Evolutionary conservation across 2,113 vertebrate species (phyloP), one percentile per base, ranked within the genome.

Genomic region (Protomyctophum bolini): DNA sequence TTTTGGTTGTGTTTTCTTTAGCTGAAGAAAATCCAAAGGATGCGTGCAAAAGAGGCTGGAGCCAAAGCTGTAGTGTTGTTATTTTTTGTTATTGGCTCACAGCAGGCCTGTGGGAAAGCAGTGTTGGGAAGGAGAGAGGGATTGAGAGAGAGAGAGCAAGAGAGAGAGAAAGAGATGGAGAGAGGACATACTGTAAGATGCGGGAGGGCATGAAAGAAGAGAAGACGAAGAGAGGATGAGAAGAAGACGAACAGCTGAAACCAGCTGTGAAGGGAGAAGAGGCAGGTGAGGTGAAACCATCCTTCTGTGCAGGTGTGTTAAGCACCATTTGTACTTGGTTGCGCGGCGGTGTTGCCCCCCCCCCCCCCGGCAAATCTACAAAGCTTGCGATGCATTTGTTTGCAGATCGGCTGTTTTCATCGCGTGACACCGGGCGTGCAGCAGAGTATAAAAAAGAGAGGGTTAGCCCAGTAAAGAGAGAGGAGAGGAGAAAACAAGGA

Each of bases 61-160:
- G 68, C 66, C 15, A 84, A 41, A 79, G 77, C 59, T 56, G 12
- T 28, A 58, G 74, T 66, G 21, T 68, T 62, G 68, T 67, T 41
- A 2, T 41, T 41, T 41, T 3, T 41, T 3, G 33, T 41, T 65
- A 73, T 72, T 70, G 75, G 79, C 72, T 79, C 45, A 57, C 10
- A 63, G 64, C 59, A 60, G 55, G 71, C 59, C 61, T 47, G 72
- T 12, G 58, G 65, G 62, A 41, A 49, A 28, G 63, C 55, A 72
- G 78, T 70, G 70, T 73, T 76, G 33, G 33, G 33, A 41, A 6
- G 33, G 33, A 41, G 33, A 41, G 33, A 41, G 33, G 5, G 33
- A 41, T 3, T 4, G 14, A 15, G 33, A 58, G 7, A 49, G 15
- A 6, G 28, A 48, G 7, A 33, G 29, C 10, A 15, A 33, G 8